Base-by-base conservation (phyloP, 2,113 vertebrate genomes). In the Leptobrachium ailaonicum region DNA sequence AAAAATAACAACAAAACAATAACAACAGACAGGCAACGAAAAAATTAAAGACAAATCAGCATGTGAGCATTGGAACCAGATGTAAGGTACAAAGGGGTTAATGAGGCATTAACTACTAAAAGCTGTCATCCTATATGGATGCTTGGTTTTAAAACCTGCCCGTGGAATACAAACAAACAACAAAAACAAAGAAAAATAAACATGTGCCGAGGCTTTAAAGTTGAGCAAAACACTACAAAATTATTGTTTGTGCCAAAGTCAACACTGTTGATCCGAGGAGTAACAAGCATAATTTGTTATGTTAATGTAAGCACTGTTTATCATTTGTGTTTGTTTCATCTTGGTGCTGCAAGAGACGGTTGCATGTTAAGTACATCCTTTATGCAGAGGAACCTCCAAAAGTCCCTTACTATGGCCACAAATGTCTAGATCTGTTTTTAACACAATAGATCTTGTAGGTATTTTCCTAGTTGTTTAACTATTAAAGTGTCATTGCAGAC, bases 151-250 rank as follows among this genome's bases (percentile, higher is more conserved):
- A 83, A 87, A 84, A 81, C 56, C 13, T 70, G 56, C 71, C 68
- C 71, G 71, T n/a, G 76, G 82, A 72, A 60, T 75, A 86, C 82
- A 87, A 87, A 63, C 83, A 78, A 75, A 77, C 78, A 77, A 50
- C 47, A 2, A 12, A 83, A 70, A 83, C 0, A 32, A 32, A 32
- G 20, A 32, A 3, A 2, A 54, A 43, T 20, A 63, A 76, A 82
- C 32, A 84, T 50, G 64, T 83, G 82, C 0, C 71, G 71, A 84
- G 77, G 58, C 68, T 68, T 63, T 72, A 72, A 76, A 77, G 44
- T 70, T 41, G 50, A 66, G 82, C 79, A 84, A 76, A 69, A 60
- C 70, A 84, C 41, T 83, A 64, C 63, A 82, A 69, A 73, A 20
- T 10, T 64, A 32, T 82, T 2, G 10, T 75, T 83, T 12, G 40